Percentiles rank a stretch among this genome's conserved stretches.
These are phyloP conservation scores for Mythimna pallens DNA, from an alignment of 2,888 invertebrate genomes.

Conservation along the genomic window DNA sequence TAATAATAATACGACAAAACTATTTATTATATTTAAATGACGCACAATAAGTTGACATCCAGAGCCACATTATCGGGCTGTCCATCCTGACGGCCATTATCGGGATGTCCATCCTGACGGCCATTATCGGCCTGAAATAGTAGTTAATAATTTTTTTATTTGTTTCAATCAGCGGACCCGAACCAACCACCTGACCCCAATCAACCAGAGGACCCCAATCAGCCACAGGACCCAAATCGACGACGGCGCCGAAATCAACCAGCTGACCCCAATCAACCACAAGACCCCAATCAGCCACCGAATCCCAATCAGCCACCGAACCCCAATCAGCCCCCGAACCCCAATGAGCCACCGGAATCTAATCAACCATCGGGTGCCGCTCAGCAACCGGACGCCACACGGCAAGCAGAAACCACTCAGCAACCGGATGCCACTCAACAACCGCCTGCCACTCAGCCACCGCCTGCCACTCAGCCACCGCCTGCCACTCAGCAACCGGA, in stretches of 20 bases:
- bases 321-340: background rate
- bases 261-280: background rate
- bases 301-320: background rate
- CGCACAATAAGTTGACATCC: too few species aligned
- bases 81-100: too few species aligned
- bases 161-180: background rate
- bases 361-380: background rate
- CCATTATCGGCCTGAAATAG: too few species aligned
- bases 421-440: background rate
- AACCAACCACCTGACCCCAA: background rate
- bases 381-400: too few species aligned
- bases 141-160: background rate
- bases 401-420: background rate
- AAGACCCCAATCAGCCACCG: background rate
- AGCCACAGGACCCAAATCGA: background rate
- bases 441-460: background rate
- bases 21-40: too few species aligned
- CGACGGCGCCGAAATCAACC: background rate
- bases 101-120: too few species aligned
- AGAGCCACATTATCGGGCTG: too few species aligned
- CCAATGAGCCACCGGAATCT: background rate
- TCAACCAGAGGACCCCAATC: background rate
- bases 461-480: too few species aligned
- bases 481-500: too few species aligned
- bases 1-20: too few species aligned